These are phyloP conservation scores for Etheostoma spectabile DNA, from an alignment of 2,113 vertebrate genomes.

Conservation along the genomic window DNA sequence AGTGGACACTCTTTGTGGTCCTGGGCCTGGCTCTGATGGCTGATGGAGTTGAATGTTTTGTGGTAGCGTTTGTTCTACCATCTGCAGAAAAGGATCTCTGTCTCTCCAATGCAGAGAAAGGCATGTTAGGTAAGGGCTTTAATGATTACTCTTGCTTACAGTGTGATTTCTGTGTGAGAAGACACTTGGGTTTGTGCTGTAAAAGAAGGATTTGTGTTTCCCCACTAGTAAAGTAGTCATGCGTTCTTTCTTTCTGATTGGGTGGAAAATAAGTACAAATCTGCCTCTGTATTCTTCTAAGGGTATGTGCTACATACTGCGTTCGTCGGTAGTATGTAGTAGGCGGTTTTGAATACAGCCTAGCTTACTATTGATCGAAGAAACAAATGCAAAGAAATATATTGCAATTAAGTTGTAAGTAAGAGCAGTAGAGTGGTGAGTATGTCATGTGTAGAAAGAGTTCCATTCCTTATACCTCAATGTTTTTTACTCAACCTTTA, in stretches of 20 bases:
- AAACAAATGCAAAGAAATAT: too few relatives aligned
- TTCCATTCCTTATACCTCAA: too few relatives aligned
- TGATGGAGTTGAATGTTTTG: constrained; percentile 96
- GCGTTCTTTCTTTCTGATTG: neutral
- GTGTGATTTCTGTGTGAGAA: neutral
- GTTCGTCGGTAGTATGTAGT: too few relatives aligned
- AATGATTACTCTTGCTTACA: neutral
- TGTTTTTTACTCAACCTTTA: too few relatives aligned
- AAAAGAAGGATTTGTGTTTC: neutral
- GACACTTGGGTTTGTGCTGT: neutral
- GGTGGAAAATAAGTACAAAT: neutral
- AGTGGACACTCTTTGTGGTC: constrained; percentile 95
- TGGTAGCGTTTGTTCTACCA: constrained; percentile 94
- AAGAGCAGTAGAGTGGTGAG: too few relatives aligned
- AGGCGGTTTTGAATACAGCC: too few relatives aligned
- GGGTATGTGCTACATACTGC: too few relatives aligned
- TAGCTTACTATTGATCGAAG: too few relatives aligned
- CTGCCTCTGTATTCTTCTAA: neutral
- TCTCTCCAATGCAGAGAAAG: constrained; percentile 94
- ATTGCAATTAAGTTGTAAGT: too few relatives aligned
- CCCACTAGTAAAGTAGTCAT: neutral
- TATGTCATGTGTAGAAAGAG: too few relatives aligned
- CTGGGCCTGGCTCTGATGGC: constrained; percentile 96
- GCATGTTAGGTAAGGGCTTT: constrained; percentile 93
- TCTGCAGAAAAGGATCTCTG: constrained; percentile 98